Base-by-base conservation (phyloP, 2,888 invertebrate species). In the Malthinus seriepunctatus region DNA sequence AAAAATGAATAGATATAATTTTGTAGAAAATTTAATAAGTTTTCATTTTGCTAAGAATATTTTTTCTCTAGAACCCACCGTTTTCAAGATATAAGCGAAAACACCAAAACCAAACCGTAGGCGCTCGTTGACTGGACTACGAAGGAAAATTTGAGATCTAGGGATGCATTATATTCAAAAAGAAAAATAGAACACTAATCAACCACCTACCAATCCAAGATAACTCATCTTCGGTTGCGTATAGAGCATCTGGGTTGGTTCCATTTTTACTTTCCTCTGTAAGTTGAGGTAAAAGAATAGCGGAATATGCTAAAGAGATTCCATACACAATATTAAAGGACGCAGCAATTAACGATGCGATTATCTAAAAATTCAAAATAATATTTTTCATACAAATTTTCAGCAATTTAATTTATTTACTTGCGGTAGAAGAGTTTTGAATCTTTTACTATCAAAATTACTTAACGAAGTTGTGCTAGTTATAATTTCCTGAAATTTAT, bases 321-420 rank as follows among this genome's bases (percentile, higher is more conserved):
- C 85, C 85, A 11, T 84, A 82, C 10, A 80, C 81, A 60, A 85
- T 78, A 70, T 84, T 83, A 69, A 82, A 84, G 12, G 82, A 80
- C 1, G 81, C 82, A 6, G 82, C 80, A 35, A 82, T 74, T 45
- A 82, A 73, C 63, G 83, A 80, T n/a, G 83, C 82, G 14, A 75
- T 67, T 38, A 84, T 79, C 84, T 84, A 69, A 2, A 65, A 52
- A 48, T 54, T 14, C 33, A 12, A 10, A 44, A 14, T 23, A 14
- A 45, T 8, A 10, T 11, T 7, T 45, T 32, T 32, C 12, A n/a
- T n/a, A n/a, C n/a, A 1, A 37, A 47, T n/a, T 2, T 23, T 42
- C 14, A 23, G 5, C 5, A 23, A 23, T 23, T 23, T 23, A 3
- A 23, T 23, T 23, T 15, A 66, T 70, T 70, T 68, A 81, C 81